Evolutionary conservation across 2,888 invertebrate genomes (phyloP).

Genomic region (Anagyrus pseudococci): DNA sequence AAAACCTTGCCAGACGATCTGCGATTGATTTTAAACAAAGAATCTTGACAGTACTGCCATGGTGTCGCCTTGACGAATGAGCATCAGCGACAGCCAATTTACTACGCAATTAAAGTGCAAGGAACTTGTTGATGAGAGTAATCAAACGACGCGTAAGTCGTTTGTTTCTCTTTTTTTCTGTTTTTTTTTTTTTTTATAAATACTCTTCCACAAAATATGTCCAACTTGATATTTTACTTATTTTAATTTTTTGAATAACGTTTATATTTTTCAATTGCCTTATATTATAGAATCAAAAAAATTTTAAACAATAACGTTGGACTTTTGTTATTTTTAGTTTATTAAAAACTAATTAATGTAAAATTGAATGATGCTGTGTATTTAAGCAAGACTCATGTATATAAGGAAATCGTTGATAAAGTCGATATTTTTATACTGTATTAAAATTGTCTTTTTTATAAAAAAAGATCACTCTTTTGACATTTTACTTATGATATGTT

Average conservation of each 20-base stretch:
- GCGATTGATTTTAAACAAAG: slow-evolving; percentile 76
- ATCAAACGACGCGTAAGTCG: background rate
- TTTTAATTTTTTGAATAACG: slow-evolving; percentile 11
- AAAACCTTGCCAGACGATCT: slow-evolving; percentile 86
- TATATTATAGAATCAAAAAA: slow-evolving; percentile 6
- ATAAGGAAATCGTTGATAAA: slow-evolving; percentile 38
- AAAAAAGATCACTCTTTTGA: slow-evolving; percentile 23
- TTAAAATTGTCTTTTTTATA: slow-evolving; percentile 33
- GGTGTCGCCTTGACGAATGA: slow-evolving; percentile 19
- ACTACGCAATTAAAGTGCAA: slow-evolving; percentile 29
- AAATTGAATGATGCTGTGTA: slow-evolving; percentile 27
- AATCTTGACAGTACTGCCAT: slow-evolving; percentile 59
- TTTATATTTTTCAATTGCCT: slow-evolving; percentile 22
- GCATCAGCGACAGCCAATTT: slow-evolving; percentile 32
- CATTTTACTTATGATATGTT: slow-evolving; percentile 17
- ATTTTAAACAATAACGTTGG: background rate
- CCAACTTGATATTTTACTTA: slow-evolving; percentile 4
- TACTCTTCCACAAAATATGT: background rate
- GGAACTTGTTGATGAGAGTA: slow-evolving; percentile 19
- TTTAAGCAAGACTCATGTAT: slow-evolving; percentile 34
- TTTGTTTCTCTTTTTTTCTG: slow-evolving; percentile 6
- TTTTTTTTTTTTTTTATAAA: background rate
- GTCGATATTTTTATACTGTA: slow-evolving; percentile 37
- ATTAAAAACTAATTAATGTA: slow-evolving; percentile 6
- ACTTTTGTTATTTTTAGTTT: slow-evolving; percentile 18